Conservation (phyloP, 92 coral and sea anemone genomes). For the Ricordea florida region DNA sequence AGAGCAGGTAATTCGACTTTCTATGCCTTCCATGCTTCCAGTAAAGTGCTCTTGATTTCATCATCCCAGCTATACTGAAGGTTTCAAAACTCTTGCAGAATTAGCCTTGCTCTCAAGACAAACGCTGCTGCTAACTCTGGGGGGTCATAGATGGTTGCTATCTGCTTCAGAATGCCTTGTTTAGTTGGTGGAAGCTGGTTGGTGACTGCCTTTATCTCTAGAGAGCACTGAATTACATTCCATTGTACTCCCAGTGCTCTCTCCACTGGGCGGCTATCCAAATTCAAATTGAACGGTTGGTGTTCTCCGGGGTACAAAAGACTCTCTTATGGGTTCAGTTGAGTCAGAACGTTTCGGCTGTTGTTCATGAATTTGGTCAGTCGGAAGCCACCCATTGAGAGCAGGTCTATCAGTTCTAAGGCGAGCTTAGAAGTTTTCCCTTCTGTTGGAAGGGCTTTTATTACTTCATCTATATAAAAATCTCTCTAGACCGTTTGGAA, state of each 20-base stretch:
- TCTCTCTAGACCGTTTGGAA: constrained; percentile 28
- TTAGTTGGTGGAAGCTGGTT: constrained; percentile 22
- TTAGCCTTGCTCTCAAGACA: constrained; percentile 36
- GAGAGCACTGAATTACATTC: constrained; percentile 39
- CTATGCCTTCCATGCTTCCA: constrained; percentile 56
- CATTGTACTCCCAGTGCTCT: constrained; percentile 38
- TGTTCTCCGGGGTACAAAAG: constrained; percentile 1
- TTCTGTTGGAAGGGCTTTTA: constrained; percentile 47
- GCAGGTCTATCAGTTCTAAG: constrained; percentile 22
- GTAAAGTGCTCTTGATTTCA: constrained; percentile 16
- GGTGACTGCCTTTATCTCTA: constrained; percentile 17
- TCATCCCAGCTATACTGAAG: constrained; percentile 30
- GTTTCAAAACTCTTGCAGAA: constrained; percentile 47
- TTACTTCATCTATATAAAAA: constrained; percentile 60
- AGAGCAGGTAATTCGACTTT: constrained; percentile 30
- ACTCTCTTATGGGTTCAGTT: constrained; percentile 9
- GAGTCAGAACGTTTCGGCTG: constrained; percentile 34
- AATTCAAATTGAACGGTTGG: constrained; percentile 15
- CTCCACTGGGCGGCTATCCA: constrained; percentile 45
- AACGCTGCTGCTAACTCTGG: constrained; percentile 40
- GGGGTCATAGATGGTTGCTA: constrained; percentile 35
- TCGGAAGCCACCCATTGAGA: constrained; percentile 39
- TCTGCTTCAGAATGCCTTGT: constrained; percentile 21
- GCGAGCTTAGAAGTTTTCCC: constrained; percentile 5
- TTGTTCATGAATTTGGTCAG: constrained; percentile 41